Conservation (phyloP, 2,113 vertebrate genomes). For the Megalops atlanticus region DNA sequence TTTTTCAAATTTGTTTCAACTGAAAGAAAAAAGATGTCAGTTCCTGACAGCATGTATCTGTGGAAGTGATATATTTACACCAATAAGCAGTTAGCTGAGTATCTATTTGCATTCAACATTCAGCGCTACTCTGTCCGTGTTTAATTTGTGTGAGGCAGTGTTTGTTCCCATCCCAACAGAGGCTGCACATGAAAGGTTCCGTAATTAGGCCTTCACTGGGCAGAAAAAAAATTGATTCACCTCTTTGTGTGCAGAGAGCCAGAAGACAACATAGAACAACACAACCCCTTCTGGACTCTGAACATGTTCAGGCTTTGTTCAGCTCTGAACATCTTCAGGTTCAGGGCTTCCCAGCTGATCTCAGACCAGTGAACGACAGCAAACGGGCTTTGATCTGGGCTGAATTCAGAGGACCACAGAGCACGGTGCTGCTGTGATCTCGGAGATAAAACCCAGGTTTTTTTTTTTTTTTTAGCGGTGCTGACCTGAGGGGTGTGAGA, state of each 20-base stretch:
- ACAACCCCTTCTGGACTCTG: background rate
- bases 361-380: too few species aligned
- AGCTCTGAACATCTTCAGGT: background rate
- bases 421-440: too few species aligned
- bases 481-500: too few species aligned
- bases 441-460: too few species aligned
- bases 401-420: too few species aligned
- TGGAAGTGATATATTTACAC: background rate
- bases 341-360: too few species aligned
- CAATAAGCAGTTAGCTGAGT: background rate
- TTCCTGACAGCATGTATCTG: background rate
- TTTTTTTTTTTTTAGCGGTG: background rate
- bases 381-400: too few species aligned
- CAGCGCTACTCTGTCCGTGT: background rate
- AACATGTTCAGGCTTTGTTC: background rate
- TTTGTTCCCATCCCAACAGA: background rate
- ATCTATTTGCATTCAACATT: background rate
- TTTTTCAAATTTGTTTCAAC: background rate
- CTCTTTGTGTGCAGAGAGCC: background rate
- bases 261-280: background rate
- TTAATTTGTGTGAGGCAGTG: background rate
- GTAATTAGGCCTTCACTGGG: background rate
- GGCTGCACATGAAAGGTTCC: background rate
- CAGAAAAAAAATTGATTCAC: background rate
- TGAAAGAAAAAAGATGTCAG: background rate